Conservation (phyloP, 2,113 vertebrate genomes). For the Cebidichthys violaceus region DNA sequence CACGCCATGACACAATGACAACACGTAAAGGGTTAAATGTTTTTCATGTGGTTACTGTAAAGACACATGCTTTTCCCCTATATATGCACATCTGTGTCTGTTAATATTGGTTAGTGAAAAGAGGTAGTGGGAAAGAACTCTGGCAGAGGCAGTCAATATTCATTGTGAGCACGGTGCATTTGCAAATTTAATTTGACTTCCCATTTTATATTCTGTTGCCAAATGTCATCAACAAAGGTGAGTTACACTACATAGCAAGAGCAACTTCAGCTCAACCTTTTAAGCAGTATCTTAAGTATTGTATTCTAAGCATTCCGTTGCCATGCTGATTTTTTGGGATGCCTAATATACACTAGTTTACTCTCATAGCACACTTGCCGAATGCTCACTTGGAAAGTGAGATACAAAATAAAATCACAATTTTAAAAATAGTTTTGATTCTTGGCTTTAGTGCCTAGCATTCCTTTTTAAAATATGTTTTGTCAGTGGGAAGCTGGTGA, state of each 20-base stretch:
- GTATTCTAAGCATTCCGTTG: not conserved
- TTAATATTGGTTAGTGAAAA: conserved; percentile 53
- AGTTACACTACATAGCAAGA: conserved; percentile 2
- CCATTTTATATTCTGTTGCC: conserved; percentile 42
- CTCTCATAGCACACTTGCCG: not conserved
- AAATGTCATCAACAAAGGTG: conserved; percentile 38
- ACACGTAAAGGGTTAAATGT: not conserved
- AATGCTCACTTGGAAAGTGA: not conserved
- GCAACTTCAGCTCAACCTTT: conserved; percentile 28
- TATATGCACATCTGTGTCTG: conserved; percentile 33
- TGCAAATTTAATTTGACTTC: conserved; percentile 59
- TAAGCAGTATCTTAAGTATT: not conserved
- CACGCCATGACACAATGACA: not conserved
- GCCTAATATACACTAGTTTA: too few species aligned
- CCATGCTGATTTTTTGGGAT: too few species aligned
- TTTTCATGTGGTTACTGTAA: conserved; percentile 27
- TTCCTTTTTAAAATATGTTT: not conserved
- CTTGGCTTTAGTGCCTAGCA: not conserved
- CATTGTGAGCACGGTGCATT: conserved; percentile 51
- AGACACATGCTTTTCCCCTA: conserved; percentile 5
- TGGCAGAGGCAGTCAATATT: conserved; percentile 51
- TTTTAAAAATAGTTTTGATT: not conserved
- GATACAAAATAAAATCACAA: not conserved
- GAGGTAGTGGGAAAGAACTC: conserved; percentile 30
- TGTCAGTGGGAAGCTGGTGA: not conserved